Conservation (phyloP, 2,888 invertebrate genomes). For the Eilema depressum region DNA sequence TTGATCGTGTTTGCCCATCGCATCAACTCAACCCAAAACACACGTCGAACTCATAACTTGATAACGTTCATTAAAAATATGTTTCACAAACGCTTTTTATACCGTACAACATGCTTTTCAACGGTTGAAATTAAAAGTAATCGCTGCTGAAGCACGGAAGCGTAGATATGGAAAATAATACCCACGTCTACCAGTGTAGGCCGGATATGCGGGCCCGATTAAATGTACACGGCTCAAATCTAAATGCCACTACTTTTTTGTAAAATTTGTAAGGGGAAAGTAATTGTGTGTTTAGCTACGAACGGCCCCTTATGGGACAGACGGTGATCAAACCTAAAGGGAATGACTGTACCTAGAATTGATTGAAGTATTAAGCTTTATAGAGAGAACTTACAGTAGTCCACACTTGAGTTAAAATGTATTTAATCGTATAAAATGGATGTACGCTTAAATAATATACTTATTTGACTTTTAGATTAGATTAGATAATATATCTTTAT, state of each 20-base stretch:
- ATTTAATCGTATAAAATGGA: background rate
- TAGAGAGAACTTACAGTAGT: slow-evolving; percentile 6
- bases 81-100: slow-evolving; percentile 70
- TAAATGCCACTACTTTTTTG: slow-evolving; percentile 54
- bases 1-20: slow-evolving; percentile 46
- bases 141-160: slow-evolving; percentile 70
- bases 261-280: slow-evolving; percentile 47
- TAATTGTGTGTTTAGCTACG: slow-evolving; percentile 32
- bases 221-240: slow-evolving; percentile 61
- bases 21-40: slow-evolving; percentile 65
- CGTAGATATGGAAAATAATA: slow-evolving; percentile 80
- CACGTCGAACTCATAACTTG: slow-evolving; percentile 68
- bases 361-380: slow-evolving; percentile 19
- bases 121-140: slow-evolving; percentile 81
- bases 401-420: background rate
- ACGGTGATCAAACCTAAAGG: slow-evolving; percentile 25
- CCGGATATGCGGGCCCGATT: slow-evolving; percentile 68
- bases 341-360: slow-evolving; percentile 17
- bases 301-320: slow-evolving; percentile 17
- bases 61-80: slow-evolving; percentile 72
- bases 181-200: slow-evolving; percentile 60
- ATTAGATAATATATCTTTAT: too few species aligned
- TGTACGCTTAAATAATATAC: too few species aligned
- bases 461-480: too few species aligned
- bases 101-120: slow-evolving; percentile 73